Conservation (phyloP, 2,113 vertebrate species). For the Hippotragus niger region DNA sequence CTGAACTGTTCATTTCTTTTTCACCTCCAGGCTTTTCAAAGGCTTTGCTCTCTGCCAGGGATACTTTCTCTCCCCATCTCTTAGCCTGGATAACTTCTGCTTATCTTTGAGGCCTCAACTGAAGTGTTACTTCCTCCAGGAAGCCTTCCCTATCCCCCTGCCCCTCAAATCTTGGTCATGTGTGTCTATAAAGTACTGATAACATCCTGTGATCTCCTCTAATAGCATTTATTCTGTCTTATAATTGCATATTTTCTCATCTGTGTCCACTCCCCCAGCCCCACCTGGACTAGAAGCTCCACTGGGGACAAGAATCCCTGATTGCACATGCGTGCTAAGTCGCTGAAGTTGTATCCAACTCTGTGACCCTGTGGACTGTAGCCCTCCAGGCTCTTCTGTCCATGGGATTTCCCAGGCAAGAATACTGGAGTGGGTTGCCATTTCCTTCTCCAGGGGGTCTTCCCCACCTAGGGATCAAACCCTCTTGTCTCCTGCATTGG, state of each 20-base stretch:
- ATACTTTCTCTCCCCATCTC: background rate
- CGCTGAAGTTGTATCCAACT: background rate
- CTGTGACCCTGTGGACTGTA: background rate
- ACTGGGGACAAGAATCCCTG: background rate
- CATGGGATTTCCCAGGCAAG: background rate
- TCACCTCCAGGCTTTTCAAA: background rate
- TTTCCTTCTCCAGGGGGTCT: background rate
- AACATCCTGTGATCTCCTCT: background rate
- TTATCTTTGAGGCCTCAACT: background rate
- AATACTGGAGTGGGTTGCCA: background rate
- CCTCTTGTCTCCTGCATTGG: background rate
- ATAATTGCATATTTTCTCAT: background rate
- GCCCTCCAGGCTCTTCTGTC: background rate
- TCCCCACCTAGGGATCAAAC: background rate
- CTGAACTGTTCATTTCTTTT: background rate
- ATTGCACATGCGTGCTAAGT: background rate
- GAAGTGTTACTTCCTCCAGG: background rate
- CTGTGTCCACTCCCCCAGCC: background rate
- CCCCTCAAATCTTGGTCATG: background rate
- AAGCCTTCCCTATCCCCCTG: background rate
- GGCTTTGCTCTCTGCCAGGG: background rate
- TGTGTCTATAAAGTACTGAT: background rate
- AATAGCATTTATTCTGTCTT: background rate
- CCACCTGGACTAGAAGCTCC: background rate
- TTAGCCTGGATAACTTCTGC: background rate